Conservation (phyloP, 2,113 vertebrate species). For the Rhinopomastus cyanomelas region DNA sequence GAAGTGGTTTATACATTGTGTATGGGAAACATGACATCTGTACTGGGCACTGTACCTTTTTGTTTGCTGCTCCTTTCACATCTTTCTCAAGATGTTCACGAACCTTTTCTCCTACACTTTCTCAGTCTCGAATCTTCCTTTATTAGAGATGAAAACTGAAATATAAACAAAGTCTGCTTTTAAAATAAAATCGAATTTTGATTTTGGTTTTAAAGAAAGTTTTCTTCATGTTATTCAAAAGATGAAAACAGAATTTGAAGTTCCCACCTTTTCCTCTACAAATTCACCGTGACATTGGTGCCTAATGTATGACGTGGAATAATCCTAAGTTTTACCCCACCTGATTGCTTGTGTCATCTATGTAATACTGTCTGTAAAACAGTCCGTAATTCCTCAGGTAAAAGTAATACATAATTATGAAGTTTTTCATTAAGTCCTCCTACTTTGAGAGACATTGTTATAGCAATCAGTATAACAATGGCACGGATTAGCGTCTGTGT, state of each 20-base stretch:
- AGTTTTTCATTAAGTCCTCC: not conserved
- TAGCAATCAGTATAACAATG: not conserved
- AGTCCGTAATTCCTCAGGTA: not conserved
- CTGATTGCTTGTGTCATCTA: not conserved
- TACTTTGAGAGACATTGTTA: not conserved
- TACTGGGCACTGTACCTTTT: not conserved
- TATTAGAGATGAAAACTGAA: not conserved
- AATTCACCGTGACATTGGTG: not conserved
- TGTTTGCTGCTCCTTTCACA: not conserved
- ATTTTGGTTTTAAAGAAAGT: not conserved
- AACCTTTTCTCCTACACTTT: not conserved
- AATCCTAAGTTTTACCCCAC: not conserved
- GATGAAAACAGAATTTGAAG: not conserved
- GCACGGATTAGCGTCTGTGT: not conserved
- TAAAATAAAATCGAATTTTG: not conserved
- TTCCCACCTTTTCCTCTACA: not conserved
- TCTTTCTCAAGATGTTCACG: not conserved
- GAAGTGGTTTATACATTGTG: fast-evolving
- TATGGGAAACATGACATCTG: not conserved
- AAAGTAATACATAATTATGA: not conserved
- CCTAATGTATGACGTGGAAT: not conserved
- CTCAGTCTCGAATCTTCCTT: not conserved
- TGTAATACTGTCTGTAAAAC: not conserved
- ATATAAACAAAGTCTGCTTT: not conserved
- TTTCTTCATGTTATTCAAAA: not conserved